Evolutionary conservation across 2,888 invertebrate species (phyloP).

Genomic region (Nymphalis polychloros): DNA sequence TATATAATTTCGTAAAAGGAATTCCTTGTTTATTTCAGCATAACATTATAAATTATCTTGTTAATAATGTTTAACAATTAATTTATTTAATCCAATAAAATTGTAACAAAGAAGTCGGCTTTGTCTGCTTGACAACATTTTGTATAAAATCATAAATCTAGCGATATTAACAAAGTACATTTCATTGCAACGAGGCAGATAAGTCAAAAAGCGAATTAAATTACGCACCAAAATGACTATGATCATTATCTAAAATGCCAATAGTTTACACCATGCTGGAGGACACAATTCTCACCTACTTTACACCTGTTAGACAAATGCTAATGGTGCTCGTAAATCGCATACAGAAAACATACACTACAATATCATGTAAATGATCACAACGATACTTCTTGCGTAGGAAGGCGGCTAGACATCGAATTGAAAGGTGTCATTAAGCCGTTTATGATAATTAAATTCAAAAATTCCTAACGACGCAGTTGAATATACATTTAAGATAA

Average conservation of each 20-base stretch:
- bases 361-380: slow-evolving; percentile 7
- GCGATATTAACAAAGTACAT: not conserved
- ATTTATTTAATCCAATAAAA: no score
- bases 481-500: slow-evolving; percentile 16
- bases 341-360: slow-evolving; percentile 26
- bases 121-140: no score
- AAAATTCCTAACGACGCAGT: slow-evolving; percentile 10
- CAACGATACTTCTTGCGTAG: not conserved
- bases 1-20: no score
- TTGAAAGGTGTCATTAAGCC: slow-evolving; percentile 14
- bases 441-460: slow-evolving; percentile 18
- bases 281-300: slow-evolving; percentile 61
- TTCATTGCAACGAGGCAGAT: slow-evolving; percentile 40
- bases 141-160: not conserved
- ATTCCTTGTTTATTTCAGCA: no score
- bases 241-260: slow-evolving; percentile 65
- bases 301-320: slow-evolving; percentile 58
- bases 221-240: slow-evolving; percentile 54
- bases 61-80: no score
- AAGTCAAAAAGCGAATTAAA: slow-evolving; percentile 44
- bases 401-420: slow-evolving; percentile 12
- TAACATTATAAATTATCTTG: no score
- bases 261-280: slow-evolving; percentile 56
- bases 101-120: not conserved
- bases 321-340: slow-evolving; percentile 52